Conservation (phyloP, 2,888 invertebrate genomes). For the Patella depressa region DNA sequence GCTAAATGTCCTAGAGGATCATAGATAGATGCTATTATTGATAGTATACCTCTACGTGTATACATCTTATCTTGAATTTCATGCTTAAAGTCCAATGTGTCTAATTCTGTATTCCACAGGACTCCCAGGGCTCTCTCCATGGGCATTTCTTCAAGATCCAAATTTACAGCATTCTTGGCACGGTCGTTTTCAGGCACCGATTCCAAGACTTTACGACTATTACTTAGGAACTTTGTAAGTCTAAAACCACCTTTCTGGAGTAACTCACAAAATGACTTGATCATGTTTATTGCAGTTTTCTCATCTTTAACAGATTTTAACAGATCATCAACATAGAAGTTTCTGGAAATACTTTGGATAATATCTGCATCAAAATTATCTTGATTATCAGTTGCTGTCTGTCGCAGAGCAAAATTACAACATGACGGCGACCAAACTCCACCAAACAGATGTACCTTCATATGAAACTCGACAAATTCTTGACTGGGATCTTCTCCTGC, state of each 20-base stretch:
- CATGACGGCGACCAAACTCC: conserved; percentile 7
- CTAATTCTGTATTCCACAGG: conserved; percentile 10
- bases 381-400: conserved; percentile 16
- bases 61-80: neutral
- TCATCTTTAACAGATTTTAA: conserved; percentile 11
- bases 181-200: conserved; percentile 8
- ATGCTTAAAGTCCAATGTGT: conserved; percentile 6
- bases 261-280: neutral
- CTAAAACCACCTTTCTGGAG: neutral
- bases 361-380: neutral
- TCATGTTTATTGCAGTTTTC: neutral
- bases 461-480: neutral
- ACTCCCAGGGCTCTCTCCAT: neutral
- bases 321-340: conserved; percentile 22
- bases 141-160: conserved; percentile 6
- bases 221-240: conserved; percentile 1
- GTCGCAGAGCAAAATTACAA: conserved; percentile 10
- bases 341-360: neutral
- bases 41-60: conserved; percentile 19
- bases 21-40: conserved; percentile 13
- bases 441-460: conserved; percentile 15
- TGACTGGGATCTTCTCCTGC: neutral
- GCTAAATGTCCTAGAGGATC: conserved; percentile 21
- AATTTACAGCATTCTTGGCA: conserved; percentile 1
- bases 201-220: neutral